A percentile compares a stretch with the other conserved stretches of the same genome.
These are phyloP conservation scores for Dermatemys mawii DNA, from an alignment of 2,113 vertebrate species.

Conservation along the genomic window DNA sequence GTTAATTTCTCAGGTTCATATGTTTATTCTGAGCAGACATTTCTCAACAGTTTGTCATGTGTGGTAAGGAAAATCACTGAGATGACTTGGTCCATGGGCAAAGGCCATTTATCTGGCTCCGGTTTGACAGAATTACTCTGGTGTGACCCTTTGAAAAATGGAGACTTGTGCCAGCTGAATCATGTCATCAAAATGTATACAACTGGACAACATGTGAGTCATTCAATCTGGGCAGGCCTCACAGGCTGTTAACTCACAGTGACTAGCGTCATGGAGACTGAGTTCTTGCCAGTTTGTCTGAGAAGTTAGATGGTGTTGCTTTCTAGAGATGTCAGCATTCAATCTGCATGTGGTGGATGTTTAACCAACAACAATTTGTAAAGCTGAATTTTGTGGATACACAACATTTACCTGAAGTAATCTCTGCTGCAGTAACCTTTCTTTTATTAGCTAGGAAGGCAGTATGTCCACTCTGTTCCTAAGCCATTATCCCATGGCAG, in stretches of 20 bases:
- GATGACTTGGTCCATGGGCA: neutral
- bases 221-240: constrained; percentile 28
- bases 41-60: constrained; percentile 34
- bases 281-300: neutral
- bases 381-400: neutral
- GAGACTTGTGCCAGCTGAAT: constrained; percentile 36
- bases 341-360: neutral
- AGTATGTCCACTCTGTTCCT: neutral
- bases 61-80: constrained; percentile 23
- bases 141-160: constrained; percentile 23
- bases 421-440: neutral
- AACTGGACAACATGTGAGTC: constrained; percentile 38
- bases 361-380: neutral
- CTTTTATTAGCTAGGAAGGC: neutral
- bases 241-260: neutral
- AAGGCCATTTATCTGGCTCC: constrained; percentile 1
- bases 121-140: constrained; percentile 21
- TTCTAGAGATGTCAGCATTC: neutral
- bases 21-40: neutral
- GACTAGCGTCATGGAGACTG: neutral
- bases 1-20: neutral
- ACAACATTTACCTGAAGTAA: neutral
- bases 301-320: neutral
- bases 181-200: neutral
- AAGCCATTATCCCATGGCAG: neutral